These are phyloP conservation scores for Turritopsis dohrnii DNA, from an alignment of 30 jellyfish, hydroid and myxozoan genomes.

Conservation along the genomic window DNA sequence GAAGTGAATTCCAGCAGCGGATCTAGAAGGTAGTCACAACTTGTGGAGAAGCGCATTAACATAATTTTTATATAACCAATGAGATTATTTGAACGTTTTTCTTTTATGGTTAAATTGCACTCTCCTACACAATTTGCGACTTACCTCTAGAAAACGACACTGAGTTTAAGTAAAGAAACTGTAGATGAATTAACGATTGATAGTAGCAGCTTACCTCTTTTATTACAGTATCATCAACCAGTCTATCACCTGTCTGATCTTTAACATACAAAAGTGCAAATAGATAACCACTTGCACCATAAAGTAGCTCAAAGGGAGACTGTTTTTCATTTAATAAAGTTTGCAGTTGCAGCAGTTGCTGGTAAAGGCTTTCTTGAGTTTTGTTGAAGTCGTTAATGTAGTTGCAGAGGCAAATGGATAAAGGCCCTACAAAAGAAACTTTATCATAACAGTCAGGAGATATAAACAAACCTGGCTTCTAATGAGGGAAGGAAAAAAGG, in stretches of 20 bases:
- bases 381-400: background rate
- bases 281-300: slow-evolving; percentile 75
- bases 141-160: too few relatives aligned
- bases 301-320: slow-evolving; percentile 65
- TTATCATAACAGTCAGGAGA: background rate
- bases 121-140: too few relatives aligned
- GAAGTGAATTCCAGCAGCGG: too few relatives aligned
- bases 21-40: too few relatives aligned
- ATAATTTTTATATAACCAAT: too few relatives aligned
- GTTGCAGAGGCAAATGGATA: background rate
- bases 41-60: too few relatives aligned
- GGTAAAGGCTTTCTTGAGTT: background rate
- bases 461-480: background rate
- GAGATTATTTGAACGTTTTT: too few relatives aligned
- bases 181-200: too few relatives aligned
- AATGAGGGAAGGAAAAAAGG: background rate
- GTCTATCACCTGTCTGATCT: background rate
- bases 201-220: background rate
- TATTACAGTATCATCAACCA: background rate
- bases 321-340: slow-evolving; percentile 21
- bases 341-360: background rate
- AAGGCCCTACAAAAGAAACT: background rate
- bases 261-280: slow-evolving; percentile 55
- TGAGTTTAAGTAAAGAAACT: too few relatives aligned
- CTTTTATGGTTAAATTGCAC: too few relatives aligned